These are phyloP conservation scores for Petrocephalus sullivani DNA, from an alignment of 2,797 vertebrate species.

Conservation along the genomic window DNA sequence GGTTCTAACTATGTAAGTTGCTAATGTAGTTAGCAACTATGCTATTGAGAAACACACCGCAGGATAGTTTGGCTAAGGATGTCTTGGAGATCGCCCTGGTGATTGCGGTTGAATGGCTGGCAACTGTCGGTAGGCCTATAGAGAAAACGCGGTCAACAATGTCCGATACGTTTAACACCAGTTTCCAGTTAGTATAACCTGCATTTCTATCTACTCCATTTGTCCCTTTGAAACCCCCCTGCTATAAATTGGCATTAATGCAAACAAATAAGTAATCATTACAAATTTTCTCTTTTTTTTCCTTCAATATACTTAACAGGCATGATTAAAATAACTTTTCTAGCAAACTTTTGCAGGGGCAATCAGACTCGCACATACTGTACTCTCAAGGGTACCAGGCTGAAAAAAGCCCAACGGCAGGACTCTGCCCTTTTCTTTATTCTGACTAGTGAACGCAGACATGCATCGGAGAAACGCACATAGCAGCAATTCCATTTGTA, in stretches of 20 bases:
- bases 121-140: not conserved
- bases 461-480: not conserved
- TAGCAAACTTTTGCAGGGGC: not conserved
- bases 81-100: not conserved
- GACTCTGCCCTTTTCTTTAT: not conserved
- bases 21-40: too few relatives aligned
- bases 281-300: not conserved
- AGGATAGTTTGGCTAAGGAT: not conserved
- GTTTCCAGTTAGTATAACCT: not conserved
- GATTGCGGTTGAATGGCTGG: not conserved
- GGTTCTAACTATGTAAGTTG: too few relatives aligned
- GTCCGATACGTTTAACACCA: not conserved
- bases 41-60: too few relatives aligned
- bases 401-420: not conserved
- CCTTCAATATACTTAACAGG: not conserved
- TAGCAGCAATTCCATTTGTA: not conserved
- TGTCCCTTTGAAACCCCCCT: not conserved
- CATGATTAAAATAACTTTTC: not conserved
- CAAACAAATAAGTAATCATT: not conserved
- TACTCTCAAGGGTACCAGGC: not conserved
- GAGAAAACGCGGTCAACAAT: not conserved
- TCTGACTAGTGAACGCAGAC: not conserved
- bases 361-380: not conserved
- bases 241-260: not conserved
- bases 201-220: not conserved